Evolutionary conservation across 1,140 invertebrate species (phyloP).

Genomic region (Pogonomyrmex barbatus): DNA sequence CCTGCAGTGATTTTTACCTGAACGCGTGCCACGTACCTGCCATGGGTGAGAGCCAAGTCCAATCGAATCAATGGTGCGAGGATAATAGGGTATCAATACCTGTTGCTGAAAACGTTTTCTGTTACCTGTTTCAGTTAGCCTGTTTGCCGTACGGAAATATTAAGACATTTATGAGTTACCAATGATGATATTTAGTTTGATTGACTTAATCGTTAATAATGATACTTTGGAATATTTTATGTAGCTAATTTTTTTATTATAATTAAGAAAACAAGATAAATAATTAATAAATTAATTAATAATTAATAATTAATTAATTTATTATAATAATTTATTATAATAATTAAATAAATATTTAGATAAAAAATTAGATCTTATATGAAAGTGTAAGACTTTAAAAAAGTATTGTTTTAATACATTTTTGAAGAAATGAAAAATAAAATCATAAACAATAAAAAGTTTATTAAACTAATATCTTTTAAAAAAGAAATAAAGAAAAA

Average conservation of each 20-base stretch:
- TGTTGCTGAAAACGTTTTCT: slow-evolving; percentile 72
- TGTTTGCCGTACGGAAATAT: slow-evolving; percentile 12
- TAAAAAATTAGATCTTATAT: neutral
- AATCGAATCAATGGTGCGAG: slow-evolving; percentile 77
- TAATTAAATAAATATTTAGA: neutral
- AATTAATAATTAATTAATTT: neutral
- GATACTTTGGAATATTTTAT: neutral
- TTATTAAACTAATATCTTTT: neutral
- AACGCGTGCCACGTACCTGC: slow-evolving; percentile 77
- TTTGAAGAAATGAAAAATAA: slow-evolving; percentile 2
- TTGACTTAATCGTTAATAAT: neutral
- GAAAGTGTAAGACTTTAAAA: neutral
- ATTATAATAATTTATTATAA: slow-evolving; percentile 17
- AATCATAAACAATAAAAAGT: neutral
- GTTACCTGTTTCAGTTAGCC: slow-evolving; percentile 65
- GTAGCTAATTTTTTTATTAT: neutral
- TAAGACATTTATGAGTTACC: neutral
- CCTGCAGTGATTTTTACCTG: slow-evolving; percentile 71
- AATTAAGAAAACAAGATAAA: neutral
- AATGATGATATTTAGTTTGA: neutral
- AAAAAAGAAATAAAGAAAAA: neutral
- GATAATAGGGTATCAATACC: slow-evolving; percentile 76
- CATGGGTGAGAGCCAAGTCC: slow-evolving; percentile 70
- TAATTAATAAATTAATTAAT: slow-evolving; percentile 6
- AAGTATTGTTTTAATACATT: neutral